Percentiles rank a stretch among this genome's conserved stretches.
These are phyloP conservation scores for Mungos mungo DNA, from an alignment of 2,113 vertebrate genomes.

Conservation along the genomic window DNA sequence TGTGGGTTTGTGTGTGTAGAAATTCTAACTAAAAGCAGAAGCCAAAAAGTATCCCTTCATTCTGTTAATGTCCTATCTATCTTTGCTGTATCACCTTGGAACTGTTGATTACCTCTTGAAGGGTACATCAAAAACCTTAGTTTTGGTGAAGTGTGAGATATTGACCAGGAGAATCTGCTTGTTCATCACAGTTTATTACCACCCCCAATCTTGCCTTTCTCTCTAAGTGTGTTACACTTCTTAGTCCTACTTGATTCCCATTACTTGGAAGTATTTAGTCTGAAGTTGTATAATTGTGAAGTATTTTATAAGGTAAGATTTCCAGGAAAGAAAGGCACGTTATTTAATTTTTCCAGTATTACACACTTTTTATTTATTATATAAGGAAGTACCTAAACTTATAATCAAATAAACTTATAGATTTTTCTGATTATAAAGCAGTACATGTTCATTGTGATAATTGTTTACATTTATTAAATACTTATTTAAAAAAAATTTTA, in stretches of 20 bases:
- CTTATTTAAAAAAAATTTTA: not conserved
- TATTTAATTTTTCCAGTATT: constrained; percentile 37
- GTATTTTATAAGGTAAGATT: constrained; percentile 37
- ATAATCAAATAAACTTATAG: constrained; percentile 19
- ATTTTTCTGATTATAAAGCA: constrained; percentile 44
- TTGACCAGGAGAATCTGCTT: constrained; percentile 27
- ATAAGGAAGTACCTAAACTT: constrained; percentile 28
- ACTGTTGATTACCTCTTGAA: constrained; percentile 1
- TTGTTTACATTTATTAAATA: constrained; percentile 43
- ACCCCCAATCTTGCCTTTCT: constrained; percentile 2
- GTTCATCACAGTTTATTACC: not conserved
- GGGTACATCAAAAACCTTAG: not conserved
- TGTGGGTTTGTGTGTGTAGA: not conserved
- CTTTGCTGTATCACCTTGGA: constrained; percentile 22
- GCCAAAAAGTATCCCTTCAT: constrained; percentile 30
- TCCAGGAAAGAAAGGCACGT: constrained; percentile 15
- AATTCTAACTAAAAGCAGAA: constrained; percentile 22
- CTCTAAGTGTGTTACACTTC: not conserved
- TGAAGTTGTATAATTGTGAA: constrained; percentile 28
- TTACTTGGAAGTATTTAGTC: constrained; percentile 44
- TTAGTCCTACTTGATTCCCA: not conserved
- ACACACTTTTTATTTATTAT: constrained; percentile 3
- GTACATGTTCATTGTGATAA: not conserved
- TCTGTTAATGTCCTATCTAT: not conserved
- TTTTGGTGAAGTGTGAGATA: not conserved